Conservation (phyloP, 2,797 vertebrate genomes). For the Forpus xanthops region DNA sequence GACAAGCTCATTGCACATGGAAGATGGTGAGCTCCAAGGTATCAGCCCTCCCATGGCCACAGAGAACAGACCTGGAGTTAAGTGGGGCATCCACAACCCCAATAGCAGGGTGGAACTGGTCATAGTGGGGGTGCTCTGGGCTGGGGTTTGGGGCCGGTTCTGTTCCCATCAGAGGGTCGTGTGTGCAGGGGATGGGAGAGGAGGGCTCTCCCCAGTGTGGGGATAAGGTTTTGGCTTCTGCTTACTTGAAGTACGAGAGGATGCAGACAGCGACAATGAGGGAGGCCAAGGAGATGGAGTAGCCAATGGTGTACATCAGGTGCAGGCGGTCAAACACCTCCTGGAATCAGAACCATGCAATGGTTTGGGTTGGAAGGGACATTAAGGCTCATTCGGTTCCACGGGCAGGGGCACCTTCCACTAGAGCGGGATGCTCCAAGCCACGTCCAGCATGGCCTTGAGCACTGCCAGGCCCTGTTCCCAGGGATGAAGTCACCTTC, state of each 20-base stretch:
- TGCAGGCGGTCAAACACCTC: constrained; percentile 89
- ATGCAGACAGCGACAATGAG: constrained; percentile 86
- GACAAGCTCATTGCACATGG: fast-evolving
- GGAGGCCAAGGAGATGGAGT: constrained; percentile 87
- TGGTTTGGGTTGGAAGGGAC: not conserved
- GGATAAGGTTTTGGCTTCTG: not conserved
- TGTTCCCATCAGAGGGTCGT: fast-evolving
- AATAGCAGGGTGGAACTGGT: not conserved
- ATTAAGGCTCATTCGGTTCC: not conserved
- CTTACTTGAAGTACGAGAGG: constrained; percentile 92
- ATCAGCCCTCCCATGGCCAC: not conserved
- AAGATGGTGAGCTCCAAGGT: too few species aligned
- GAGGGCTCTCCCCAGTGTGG: fast-evolving
- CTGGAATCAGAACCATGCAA: constrained; percentile 42
- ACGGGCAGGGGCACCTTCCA: not conserved
- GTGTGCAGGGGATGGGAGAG: fast-evolving
- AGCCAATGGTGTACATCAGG: constrained; percentile 90
- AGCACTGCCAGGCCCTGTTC: not conserved
- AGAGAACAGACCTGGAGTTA: not conserved
- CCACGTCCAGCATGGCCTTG: not conserved
- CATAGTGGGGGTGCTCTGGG: not conserved
- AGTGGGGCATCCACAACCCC: not conserved
- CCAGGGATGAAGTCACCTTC: constrained; percentile 74
- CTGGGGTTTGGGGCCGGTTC: not conserved
- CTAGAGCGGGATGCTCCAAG: not conserved